Evolutionary conservation across 1,140 invertebrate species (phyloP).

Genomic region (Psix sp.): DNA sequence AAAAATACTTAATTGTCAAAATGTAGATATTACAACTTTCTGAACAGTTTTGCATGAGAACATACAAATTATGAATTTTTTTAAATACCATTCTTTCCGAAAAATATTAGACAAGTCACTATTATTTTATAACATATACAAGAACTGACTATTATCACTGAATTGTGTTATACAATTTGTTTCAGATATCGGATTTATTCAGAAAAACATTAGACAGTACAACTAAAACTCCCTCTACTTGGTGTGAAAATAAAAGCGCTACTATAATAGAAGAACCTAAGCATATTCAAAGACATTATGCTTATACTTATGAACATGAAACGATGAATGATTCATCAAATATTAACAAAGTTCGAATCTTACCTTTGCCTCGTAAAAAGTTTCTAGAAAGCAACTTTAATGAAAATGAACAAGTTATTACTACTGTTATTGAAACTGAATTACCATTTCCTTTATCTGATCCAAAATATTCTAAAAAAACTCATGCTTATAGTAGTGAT

Average conservation of each 20-base stretch:
- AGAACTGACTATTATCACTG: conserved; percentile 9
- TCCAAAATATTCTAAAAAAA: conserved; percentile 70
- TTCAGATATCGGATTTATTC: conserved; percentile 52
- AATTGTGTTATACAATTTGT: not conserved
- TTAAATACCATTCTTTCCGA: too few relatives aligned
- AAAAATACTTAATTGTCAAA: too few relatives aligned
- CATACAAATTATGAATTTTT: too few relatives aligned
- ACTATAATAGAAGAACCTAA: conserved; percentile 63
- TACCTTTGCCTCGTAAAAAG: conserved; percentile 68
- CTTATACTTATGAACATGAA: conserved; percentile 70
- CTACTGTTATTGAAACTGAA: conserved; percentile 72
- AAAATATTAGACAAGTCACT: too few relatives aligned
- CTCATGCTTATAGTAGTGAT: conserved; percentile 66
- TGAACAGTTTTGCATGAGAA: too few relatives aligned
- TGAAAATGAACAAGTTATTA: conserved; percentile 72
- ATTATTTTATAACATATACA: too few relatives aligned
- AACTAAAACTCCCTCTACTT: conserved; percentile 41
- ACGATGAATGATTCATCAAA: conserved; percentile 19
- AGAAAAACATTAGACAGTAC: conserved; percentile 39
- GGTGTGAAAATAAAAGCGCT: conserved; percentile 27
- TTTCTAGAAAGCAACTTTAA: conserved; percentile 73
- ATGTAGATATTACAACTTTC: too few relatives aligned
- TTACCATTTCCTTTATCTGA: conserved; percentile 65
- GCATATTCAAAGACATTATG: conserved; percentile 71
- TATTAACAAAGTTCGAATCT: conserved; percentile 57